Evolutionary conservation across 2,888 invertebrate genomes (phyloP).

Genomic region (Lasioglossum malachurum): DNA sequence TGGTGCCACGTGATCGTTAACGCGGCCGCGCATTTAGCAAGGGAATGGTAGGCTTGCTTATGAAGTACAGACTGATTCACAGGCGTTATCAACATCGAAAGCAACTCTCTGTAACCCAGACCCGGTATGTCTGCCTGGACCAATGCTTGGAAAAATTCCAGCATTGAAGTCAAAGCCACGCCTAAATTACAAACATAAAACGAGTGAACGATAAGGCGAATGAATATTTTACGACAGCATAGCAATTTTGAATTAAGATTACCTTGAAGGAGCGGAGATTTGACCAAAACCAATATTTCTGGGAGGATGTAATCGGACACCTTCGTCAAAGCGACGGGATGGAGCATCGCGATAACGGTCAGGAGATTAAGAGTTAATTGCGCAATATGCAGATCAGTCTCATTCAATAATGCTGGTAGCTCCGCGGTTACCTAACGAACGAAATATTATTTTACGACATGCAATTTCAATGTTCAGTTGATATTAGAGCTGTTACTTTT

Average conservation of each 20-base stretch:
- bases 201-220: neutral
- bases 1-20: constrained; percentile 92
- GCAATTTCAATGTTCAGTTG: neutral
- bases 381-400: constrained; percentile 98
- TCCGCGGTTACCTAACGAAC: constrained; percentile 90
- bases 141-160: constrained; percentile 96
- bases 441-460: neutral
- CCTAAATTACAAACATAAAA: constrained; percentile 86
- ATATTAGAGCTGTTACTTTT: neutral
- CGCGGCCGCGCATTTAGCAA: constrained; percentile 98
- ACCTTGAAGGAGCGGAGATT: constrained; percentile 97
- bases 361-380: constrained; percentile 94
- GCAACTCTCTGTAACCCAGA: constrained; percentile 92
- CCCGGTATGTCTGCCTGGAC: constrained; percentile 93
- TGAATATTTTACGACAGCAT: neutral
- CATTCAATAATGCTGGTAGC: constrained; percentile 95
- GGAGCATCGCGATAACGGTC: constrained; percentile 92
- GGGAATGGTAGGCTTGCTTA: constrained; percentile 95
- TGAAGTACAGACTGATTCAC: constrained; percentile 85
- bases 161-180: constrained; percentile 94
- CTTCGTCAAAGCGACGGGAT: constrained; percentile 91
- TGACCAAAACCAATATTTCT: constrained; percentile 93
- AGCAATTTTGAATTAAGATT: constrained; percentile 35
- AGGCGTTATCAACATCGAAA: constrained; percentile 91
- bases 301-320: constrained; percentile 92